Base-by-base conservation (phyloP, 2,888 invertebrate genomes). In the Troides oblongomaculatus region DNA sequence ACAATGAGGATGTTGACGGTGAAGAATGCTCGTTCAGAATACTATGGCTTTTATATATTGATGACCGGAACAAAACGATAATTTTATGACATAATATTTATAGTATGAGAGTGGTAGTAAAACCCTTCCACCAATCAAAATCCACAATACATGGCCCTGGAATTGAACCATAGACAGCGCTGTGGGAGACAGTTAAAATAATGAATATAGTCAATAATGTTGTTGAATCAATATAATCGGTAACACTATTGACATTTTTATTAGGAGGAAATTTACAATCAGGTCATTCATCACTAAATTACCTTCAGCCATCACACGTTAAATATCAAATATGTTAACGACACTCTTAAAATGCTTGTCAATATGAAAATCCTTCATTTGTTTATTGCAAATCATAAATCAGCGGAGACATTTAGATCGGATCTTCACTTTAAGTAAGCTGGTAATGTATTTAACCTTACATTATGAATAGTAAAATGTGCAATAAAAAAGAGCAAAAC, bases 381-480 rank as follows among this genome's bases (percentile, higher is more conserved):
- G 61, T 61, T 60, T 60, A 60, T 59, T 17, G 50, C 50, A 50
- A 58, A 43, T 39, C 59, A 66, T 46, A 66, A 59, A 66, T 66
- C 65, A 66, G 23, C 14, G 46, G 43, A 66, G 21, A 66, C 46
- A 57, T 62, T 67, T 57, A 57, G 53, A 63, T 63, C 17, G 23
- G 50, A 63, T 63, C 46, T 30, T 43, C 43, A 62, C 62, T 21
- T 21, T 50, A 62, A 46, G 46, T 23, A 18, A 23, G 0, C 46
- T 50, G n/a, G 43, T 62, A 39, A 43, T 25, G 30, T 21, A 64
- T 56, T 64, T 61, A 64, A 69, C 69, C 60, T 64, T 59, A 59
- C 43, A 68, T 59, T 69, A 64, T 68, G 68, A 59, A 68, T 60
- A 64, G 59, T 21, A 64, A 61, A 50, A 25, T 23, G 53, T 14